Conservation (phyloP, 2,797 vertebrate genomes). For the Sciurus carolinensis region DNA sequence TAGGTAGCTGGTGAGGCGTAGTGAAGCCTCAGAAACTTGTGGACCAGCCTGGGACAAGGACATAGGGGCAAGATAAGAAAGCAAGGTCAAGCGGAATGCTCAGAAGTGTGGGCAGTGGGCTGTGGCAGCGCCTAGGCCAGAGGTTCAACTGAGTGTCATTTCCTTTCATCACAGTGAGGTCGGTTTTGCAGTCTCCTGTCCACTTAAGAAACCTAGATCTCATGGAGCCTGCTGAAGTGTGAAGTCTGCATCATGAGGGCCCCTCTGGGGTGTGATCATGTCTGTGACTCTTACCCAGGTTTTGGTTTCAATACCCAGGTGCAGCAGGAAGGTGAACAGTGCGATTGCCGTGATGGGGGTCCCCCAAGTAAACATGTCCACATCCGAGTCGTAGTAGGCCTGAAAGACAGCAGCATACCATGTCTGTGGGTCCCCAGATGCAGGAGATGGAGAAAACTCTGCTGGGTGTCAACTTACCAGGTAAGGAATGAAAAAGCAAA, state of each 20-base stretch:
- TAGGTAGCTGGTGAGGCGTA: accelerated
- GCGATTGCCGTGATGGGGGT: slow-evolving; percentile 96
- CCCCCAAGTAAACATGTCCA: slow-evolving; percentile 98
- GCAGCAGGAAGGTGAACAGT: slow-evolving; percentile 96
- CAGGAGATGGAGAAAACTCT: accelerated
- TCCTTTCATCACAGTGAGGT: neutral
- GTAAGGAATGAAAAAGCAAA: slow-evolving; percentile 99
- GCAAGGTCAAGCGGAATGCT: too few relatives aligned
- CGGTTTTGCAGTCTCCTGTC: neutral
- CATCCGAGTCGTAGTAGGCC: slow-evolving; percentile 95
- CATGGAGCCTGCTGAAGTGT: accelerated
- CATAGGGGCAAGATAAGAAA: too few relatives aligned
- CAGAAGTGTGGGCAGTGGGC: accelerated
- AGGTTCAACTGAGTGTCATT: too few relatives aligned
- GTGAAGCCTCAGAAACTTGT: neutral
- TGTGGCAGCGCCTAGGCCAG: accelerated
- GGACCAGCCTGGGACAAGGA: neutral
- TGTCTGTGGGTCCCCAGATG: accelerated
- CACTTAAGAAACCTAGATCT: neutral
- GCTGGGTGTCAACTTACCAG: slow-evolving; percentile 92
- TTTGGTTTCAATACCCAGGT: slow-evolving; percentile 98
- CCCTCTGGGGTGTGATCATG: neutral
- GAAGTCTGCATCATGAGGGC: accelerated
- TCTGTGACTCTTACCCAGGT: slow-evolving; percentile 95
- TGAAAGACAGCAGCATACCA: slow-evolving; percentile 83